Evolutionary conservation across 2,797 vertebrate genomes (phyloP).

Genomic region (Garrulus glandarius): DNA sequence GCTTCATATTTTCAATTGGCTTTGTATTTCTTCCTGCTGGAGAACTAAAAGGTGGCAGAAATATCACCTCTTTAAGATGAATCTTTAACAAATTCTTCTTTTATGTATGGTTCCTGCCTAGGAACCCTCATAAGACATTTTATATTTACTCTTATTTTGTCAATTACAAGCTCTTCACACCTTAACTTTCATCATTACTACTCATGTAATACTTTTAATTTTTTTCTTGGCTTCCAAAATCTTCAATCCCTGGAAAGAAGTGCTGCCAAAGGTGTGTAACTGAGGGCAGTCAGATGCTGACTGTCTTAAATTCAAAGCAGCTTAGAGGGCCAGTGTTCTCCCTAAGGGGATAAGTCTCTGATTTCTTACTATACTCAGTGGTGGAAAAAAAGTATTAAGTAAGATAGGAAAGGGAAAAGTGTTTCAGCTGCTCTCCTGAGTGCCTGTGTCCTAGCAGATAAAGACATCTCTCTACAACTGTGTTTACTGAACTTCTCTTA

Average conservation of each 20-base stretch:
- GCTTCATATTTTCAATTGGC: not conserved
- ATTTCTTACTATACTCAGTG: not conserved
- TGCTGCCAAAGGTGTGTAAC: not conserved
- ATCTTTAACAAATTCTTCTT: not conserved
- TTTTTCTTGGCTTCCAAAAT: not conserved
- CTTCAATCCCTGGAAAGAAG: not conserved
- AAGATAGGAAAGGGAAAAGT: not conserved
- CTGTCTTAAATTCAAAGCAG: not conserved
- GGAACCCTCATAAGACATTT: not conserved
- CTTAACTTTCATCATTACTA: not conserved
- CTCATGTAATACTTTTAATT: not conserved
- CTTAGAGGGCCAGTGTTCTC: not conserved
- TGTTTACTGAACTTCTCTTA: not conserved
- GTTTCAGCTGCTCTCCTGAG: not conserved
- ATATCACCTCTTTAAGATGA: not conserved
- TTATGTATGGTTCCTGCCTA: not conserved
- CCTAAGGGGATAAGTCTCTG: not conserved
- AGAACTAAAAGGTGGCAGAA: not conserved
- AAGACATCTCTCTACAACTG: not conserved
- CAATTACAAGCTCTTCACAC: not conserved
- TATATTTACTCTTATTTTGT: not conserved
- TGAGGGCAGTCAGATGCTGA: not conserved
- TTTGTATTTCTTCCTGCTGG: not conserved
- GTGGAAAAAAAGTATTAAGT: not conserved
- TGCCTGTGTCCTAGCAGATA: not conserved